Conservation (phyloP, 2,888 invertebrate genomes). For the Andrena dorsata region DNA sequence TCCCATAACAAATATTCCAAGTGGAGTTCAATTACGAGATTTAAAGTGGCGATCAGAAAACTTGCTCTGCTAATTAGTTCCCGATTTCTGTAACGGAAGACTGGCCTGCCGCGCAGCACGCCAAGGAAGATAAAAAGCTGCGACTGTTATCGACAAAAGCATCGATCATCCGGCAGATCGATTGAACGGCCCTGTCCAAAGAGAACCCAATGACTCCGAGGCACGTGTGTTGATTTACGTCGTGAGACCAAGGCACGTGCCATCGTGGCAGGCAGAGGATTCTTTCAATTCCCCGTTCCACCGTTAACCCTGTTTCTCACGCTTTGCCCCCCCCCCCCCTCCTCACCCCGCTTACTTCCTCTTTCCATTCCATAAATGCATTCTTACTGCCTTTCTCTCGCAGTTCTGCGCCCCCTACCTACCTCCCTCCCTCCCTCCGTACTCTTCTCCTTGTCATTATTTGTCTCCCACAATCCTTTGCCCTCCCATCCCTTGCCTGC, state of each 20-base stretch:
- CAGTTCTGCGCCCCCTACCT: not conserved
- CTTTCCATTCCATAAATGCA: constrained; percentile 31
- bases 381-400: constrained; percentile 7
- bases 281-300: constrained; percentile 43
- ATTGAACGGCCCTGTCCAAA: constrained; percentile 52
- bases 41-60: not conserved
- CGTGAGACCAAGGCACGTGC: constrained; percentile 68
- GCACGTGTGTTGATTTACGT: constrained; percentile 72
- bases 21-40: not conserved
- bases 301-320: constrained; percentile 34
- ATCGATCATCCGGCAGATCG: constrained; percentile 62
- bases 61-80: constrained; percentile 5
- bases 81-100: not conserved
- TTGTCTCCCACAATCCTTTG: not conserved
- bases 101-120: not conserved
- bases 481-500: constrained; percentile 12
- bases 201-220: constrained; percentile 49
- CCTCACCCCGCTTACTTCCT: constrained; percentile 16
- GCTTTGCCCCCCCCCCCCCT: constrained; percentile 10
- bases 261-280: constrained; percentile 57
- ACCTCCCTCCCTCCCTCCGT: constrained; percentile 3
- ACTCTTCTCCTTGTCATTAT: not conserved
- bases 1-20: no score
- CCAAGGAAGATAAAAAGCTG: constrained; percentile 7
- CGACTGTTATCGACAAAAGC: constrained; percentile 38